phyloP scores from a whole-genome alignment of 35 echinoderm and acorn worm genomes.

The Lytechinus variegatus region DNA sequence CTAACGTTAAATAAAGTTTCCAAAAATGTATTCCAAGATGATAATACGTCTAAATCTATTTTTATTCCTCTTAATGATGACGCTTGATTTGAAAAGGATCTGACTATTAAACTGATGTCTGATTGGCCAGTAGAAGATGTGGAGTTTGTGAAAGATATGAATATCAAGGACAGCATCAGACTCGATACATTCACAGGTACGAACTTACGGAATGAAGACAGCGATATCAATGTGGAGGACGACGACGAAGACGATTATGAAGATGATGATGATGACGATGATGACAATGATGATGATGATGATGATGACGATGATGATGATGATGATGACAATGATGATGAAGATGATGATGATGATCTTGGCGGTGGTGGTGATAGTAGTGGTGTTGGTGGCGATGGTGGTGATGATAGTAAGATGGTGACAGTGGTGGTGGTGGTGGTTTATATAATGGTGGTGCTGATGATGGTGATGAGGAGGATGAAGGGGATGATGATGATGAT shows the following conservation, averaged over 20 bases:
- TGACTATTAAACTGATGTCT: slow-evolving; percentile 95
- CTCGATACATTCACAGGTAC: slow-evolving; percentile 94
- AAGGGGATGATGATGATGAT: too few species aligned
- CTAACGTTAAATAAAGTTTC: not conserved
- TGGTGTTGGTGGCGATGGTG: too few species aligned
- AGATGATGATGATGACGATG: not conserved
- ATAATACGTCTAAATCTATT: too few species aligned
- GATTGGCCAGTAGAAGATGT: slow-evolving; percentile 87
- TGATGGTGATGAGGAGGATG: too few species aligned
- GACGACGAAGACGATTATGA: too few species aligned
- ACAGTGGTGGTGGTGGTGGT: too few species aligned
- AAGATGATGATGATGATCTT: slow-evolving; percentile 17
- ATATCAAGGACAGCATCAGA: slow-evolving; percentile 92
- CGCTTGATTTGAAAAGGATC: slow-evolving; percentile 50
- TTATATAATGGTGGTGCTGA: too few species aligned
- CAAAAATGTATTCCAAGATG: not conserved
- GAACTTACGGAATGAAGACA: not conserved
- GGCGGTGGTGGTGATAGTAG: too few species aligned
- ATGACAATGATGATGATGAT: not conserved
- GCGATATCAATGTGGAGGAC: too few species aligned
- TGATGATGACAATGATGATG: not conserved
- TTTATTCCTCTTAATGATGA: not conserved
- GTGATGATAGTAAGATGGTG: too few species aligned
- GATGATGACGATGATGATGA: not conserved
- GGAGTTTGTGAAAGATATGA: slow-evolving; percentile 94